Conservation (phyloP, 2,797 vertebrate species). For the Peromyscus attwateri region DNA sequence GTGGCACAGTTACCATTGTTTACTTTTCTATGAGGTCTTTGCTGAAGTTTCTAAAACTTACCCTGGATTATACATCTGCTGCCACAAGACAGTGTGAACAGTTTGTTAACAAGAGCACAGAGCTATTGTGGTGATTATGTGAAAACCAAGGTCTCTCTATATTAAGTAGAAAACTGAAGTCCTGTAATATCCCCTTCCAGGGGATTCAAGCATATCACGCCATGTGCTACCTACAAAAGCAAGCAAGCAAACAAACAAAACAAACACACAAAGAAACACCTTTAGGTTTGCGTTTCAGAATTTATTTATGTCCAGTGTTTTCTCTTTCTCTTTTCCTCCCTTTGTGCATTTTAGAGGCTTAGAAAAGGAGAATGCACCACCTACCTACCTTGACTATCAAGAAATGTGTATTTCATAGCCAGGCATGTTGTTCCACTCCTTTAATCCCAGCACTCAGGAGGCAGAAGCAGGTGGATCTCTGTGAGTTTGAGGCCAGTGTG, state of each 20-base stretch:
- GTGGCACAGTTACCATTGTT: constrained; percentile 61
- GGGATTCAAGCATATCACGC: neutral
- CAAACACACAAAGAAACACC: neutral
- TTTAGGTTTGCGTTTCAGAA: constrained; percentile 34
- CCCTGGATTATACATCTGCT: constrained; percentile 60
- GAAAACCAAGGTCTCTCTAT: neutral
- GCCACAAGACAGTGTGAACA: constrained; percentile 37
- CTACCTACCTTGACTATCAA: constrained; percentile 8
- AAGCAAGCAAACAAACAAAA: neutral
- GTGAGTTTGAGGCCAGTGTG: neutral
- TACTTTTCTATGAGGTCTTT: constrained; percentile 73
- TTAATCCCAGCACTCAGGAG: neutral
- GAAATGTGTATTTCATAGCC: neutral
- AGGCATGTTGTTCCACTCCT: neutral
- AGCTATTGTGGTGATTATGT: neutral
- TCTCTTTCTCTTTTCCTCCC: neutral
- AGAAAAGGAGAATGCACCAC: neutral
- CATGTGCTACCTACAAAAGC: neutral
- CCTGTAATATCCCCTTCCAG: neutral
- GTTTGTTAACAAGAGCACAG: neutral
- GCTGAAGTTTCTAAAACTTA: constrained; percentile 75
- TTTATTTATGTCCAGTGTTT: neutral
- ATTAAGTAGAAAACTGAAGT: neutral
- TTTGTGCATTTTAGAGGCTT: neutral
- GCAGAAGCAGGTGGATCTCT: neutral